Conservation (phyloP, 2,888 invertebrate genomes). For the Diachrysia chrysitis region DNA sequence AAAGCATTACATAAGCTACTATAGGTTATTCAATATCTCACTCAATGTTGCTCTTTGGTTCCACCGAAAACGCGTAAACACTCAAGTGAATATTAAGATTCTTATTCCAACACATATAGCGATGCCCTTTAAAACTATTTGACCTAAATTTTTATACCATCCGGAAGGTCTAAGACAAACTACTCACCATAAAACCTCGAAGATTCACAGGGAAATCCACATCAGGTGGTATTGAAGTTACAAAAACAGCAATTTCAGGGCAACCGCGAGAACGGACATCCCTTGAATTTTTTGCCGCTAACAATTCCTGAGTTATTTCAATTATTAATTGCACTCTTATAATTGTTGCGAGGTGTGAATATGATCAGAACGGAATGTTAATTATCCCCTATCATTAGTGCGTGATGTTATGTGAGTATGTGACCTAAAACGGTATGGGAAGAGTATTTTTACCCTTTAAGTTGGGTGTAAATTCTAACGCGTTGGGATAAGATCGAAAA, state of each 20-base stretch:
- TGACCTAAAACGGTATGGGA: slow-evolving; percentile 85
- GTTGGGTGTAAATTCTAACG: slow-evolving; percentile 36
- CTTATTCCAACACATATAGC: background rate
- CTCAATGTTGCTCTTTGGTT: background rate
- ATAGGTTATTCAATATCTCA: background rate
- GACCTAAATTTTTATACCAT: slow-evolving; percentile 23
- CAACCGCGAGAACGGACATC: slow-evolving; percentile 51
- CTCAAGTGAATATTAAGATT: background rate
- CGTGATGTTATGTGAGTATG: slow-evolving; percentile 84
- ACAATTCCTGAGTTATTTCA: slow-evolving; percentile 59
- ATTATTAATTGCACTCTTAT: slow-evolving; percentile 66
- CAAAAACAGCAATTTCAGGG: slow-evolving; percentile 40
- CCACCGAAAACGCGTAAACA: background rate
- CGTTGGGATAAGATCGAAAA: slow-evolving; percentile 13
- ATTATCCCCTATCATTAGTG: slow-evolving; percentile 79
- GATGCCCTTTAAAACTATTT: slow-evolving; percentile 8
- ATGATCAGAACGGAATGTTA: slow-evolving; percentile 81
- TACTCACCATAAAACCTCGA: slow-evolving; percentile 26
- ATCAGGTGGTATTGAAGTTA: slow-evolving; percentile 36
- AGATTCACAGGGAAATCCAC: slow-evolving; percentile 48
- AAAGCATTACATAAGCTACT: background rate
- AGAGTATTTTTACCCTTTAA: slow-evolving; percentile 59
- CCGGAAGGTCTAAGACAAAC: slow-evolving; percentile 22
- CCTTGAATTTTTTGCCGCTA: slow-evolving; percentile 54
- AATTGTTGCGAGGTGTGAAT: slow-evolving; percentile 75